Conservation (phyloP, 1,140 invertebrate genomes). For the Caenorhabditis briggsae region DNA sequence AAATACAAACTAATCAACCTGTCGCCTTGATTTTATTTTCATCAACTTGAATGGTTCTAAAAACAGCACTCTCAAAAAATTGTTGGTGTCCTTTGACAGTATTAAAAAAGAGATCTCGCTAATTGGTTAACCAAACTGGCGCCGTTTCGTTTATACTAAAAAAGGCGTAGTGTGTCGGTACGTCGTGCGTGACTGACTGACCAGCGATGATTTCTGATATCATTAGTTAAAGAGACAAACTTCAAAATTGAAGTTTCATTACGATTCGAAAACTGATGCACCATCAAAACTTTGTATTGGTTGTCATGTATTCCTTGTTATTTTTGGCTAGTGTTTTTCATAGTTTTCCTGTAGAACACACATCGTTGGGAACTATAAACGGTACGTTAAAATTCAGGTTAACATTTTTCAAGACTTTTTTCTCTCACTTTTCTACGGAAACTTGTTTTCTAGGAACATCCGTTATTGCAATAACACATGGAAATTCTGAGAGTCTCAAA, state of each 20-base stretch:
- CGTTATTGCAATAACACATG: slow-evolving; percentile 52
- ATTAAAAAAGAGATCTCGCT: slow-evolving; percentile 22
- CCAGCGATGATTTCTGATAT: slow-evolving; percentile 6
- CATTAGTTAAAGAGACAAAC: not conserved
- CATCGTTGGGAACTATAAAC: slow-evolving; percentile 25
- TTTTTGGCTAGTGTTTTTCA: not conserved
- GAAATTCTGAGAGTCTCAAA: slow-evolving; percentile 42
- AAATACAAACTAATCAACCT: too few relatives aligned
- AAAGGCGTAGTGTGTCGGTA: not conserved
- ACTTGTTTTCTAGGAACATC: slow-evolving; percentile 20
- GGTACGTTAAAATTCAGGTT: not conserved
- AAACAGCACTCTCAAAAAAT: not conserved
- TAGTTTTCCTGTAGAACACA: slow-evolving; percentile 13
- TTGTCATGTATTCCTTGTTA: not conserved
- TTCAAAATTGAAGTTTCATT: not conserved
- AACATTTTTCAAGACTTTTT: not conserved
- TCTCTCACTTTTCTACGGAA: not conserved
- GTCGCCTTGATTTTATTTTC: too few relatives aligned
- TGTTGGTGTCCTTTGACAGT: slow-evolving; percentile 26
- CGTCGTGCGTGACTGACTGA: slow-evolving; percentile 1
- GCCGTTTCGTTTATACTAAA: slow-evolving; percentile 35
- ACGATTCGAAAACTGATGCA: not conserved
- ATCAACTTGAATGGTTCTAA: not conserved
- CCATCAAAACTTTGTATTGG: not conserved
- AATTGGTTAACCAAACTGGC: slow-evolving; percentile 51